Evolutionary conservation across 2,888 invertebrate species (phyloP), one percentile per base, ranked within the genome.

Genomic region (Conistra vaccinii): DNA sequence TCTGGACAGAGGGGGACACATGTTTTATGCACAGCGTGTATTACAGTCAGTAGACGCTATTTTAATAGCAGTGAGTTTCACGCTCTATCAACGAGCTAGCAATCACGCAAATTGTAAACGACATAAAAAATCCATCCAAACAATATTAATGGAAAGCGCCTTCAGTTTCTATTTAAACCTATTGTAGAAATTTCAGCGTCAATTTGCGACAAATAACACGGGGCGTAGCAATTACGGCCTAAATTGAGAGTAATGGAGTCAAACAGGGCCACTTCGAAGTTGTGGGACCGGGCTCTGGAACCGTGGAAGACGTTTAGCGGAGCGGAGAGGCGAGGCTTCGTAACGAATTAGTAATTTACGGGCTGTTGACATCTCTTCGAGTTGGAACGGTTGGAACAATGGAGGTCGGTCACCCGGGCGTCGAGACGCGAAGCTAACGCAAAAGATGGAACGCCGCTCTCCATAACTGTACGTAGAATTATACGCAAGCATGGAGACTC

Each of bases 331-430:
- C 85, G 80, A 75, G 83, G 83, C 86, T 84, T 87, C 85, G 76
- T 76, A 79, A 85, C 85, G 83, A 88, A 91, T 91, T 88, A 89
- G 82, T 88, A 88, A 91, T 90, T 88, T 87, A 88, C 86, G 74
- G 89, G 86, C 78, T 89, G 90, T 87, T 90, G 91, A 91, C 89
- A 86, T 87, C 84, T 85, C 80, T 82, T 72, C 60, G 69, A 76
- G 76, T 70, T 69, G 69, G 53, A 81, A 65, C 73, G 78, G 71
- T 55, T 79, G 65, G 67, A 81, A 86, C 87, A 86, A 87, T 86
- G 60, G 80, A 88, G 87, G 83, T 83, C 85, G 78, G 78, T 83
- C 78, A 84, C 85, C 87, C 76, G 74, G 61, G 45, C 66, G 63
- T n/a, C 68, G 72, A 73, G 77, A 71, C 70, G 58, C 32, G 55